A percentile compares a stretch with the other conserved stretches of the same genome.
Evolutionary conservation across 2,113 vertebrate genomes (phyloP).

Genomic region (Arvicanthis niloticus): DNA sequence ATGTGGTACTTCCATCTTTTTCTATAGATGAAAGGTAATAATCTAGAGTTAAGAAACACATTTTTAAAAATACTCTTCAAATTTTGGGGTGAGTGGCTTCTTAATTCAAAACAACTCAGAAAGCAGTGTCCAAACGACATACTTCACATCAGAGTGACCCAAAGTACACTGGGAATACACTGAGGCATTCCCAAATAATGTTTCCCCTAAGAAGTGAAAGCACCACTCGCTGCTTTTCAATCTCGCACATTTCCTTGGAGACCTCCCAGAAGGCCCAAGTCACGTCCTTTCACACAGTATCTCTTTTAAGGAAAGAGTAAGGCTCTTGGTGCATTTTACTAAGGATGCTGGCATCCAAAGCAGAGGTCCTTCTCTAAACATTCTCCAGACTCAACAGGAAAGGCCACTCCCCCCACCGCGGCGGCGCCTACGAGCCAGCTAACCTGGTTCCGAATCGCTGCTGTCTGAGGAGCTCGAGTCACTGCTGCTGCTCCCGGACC

Average conservation of each 20-base stretch:
- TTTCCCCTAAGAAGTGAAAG: conserved; percentile 40
- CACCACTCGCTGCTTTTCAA: conserved; percentile 37
- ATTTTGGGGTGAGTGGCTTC: conserved; percentile 52
- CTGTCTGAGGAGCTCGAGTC: conserved; percentile 88
- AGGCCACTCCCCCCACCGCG: background rate
- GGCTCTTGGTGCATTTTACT: conserved; percentile 48
- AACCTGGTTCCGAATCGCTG: conserved; percentile 93
- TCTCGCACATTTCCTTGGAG: conserved; percentile 5
- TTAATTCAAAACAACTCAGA: conserved; percentile 67
- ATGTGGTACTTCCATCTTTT: conserved; percentile 41
- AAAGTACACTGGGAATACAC: background rate
- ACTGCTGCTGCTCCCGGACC: conserved; percentile 83
- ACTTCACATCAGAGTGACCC: conserved; percentile 3
- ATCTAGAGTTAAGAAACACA: conserved; percentile 34
- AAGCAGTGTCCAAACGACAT: background rate
- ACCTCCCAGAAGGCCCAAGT: background rate
- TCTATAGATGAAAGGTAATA: conserved; percentile 39
- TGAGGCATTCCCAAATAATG: background rate
- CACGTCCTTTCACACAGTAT: conserved; percentile 47
- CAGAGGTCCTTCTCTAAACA: background rate
- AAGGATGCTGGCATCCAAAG: conserved; percentile 4
- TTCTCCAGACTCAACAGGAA: background rate
- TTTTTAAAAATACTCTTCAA: background rate
- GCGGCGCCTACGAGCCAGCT: conserved; percentile 80
- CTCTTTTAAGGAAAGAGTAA: conserved; percentile 53